Evolutionary conservation across 2,113 vertebrate genomes (phyloP).

Genomic region (Pachycephala philippinensis): DNA sequence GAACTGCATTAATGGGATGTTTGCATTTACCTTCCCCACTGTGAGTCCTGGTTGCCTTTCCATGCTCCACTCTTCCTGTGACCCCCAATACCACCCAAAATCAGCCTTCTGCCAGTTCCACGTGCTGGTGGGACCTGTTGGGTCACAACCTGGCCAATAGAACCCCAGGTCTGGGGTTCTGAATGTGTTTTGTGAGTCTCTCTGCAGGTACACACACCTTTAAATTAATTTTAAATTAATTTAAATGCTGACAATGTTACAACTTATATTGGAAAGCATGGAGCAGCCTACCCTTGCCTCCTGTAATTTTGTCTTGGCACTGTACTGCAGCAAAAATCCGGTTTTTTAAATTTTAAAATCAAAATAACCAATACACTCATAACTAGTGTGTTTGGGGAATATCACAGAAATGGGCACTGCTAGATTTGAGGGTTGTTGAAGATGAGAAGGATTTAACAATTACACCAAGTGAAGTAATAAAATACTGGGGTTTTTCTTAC

Average conservation of each 20-base stretch:
- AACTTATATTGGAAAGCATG: background rate
- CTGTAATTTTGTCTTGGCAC: background rate
- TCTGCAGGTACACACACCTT: background rate
- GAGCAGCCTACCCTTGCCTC: background rate
- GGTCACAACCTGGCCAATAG: background rate
- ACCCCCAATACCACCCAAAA: background rate
- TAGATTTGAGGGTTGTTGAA: background rate
- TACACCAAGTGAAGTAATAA: background rate
- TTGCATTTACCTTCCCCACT: background rate
- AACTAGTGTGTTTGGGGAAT: background rate
- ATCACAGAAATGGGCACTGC: background rate
- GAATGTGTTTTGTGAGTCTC: background rate
- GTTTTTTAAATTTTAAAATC: rapidly evolving
- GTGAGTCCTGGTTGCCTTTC: background rate
- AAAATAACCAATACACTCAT: background rate
- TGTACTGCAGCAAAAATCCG: background rate
- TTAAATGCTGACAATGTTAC: background rate
- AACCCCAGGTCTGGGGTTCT: background rate
- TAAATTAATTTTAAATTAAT: background rate
- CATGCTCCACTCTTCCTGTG: background rate
- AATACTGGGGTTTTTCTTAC: background rate
- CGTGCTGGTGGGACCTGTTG: background rate
- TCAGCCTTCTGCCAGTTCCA: background rate
- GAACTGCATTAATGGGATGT: rapidly evolving
- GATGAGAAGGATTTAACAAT: background rate